Conservation (phyloP, 1,140 invertebrate genomes). For the Lordiphosa stackelbergi region DNA sequence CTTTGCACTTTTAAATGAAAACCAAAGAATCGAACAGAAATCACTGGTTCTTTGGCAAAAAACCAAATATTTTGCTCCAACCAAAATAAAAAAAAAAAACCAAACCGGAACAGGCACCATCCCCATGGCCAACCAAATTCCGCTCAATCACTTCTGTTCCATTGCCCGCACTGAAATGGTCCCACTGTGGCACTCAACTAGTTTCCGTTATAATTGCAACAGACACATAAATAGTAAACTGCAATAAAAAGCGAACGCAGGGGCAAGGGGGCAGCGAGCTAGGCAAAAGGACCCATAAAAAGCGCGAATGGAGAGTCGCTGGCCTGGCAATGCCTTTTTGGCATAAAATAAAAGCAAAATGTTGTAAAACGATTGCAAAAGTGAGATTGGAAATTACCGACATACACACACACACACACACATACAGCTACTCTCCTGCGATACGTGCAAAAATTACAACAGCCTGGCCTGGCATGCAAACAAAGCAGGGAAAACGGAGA, state of each 20-base stretch:
- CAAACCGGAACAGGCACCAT: no score
- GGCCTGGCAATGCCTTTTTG: slow-evolving; percentile 44
- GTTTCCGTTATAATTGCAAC: slow-evolving; percentile 75
- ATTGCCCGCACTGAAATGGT: slow-evolving; percentile 15
- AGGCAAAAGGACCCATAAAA: slow-evolving; percentile 6
- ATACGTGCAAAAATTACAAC: slow-evolving; percentile 73
- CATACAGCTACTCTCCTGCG: slow-evolving; percentile 14
- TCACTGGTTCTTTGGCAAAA: no score
- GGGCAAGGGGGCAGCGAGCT: background rate
- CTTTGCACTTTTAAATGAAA: no score
- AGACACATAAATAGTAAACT: slow-evolving; percentile 76
- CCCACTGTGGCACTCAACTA: slow-evolving; percentile 71
- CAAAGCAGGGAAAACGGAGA: slow-evolving; percentile 13
- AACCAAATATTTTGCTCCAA: no score
- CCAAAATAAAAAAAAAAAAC: no score
- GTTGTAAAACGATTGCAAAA: slow-evolving; percentile 73
- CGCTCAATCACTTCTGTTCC: background rate
- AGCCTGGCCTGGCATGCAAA: slow-evolving; percentile 61
- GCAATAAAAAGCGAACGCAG: slow-evolving; percentile 57
- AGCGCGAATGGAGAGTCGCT: slow-evolving; percentile 29
- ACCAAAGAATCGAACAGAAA: no score
- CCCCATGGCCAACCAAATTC: background rate
- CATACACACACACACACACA: slow-evolving; percentile 31
- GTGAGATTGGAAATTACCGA: slow-evolving; percentile 74
- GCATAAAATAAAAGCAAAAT: slow-evolving; percentile 76